phyloP scores from a whole-genome alignment of 2,113 vertebrate species.

The Etheostoma cragini region DNA sequence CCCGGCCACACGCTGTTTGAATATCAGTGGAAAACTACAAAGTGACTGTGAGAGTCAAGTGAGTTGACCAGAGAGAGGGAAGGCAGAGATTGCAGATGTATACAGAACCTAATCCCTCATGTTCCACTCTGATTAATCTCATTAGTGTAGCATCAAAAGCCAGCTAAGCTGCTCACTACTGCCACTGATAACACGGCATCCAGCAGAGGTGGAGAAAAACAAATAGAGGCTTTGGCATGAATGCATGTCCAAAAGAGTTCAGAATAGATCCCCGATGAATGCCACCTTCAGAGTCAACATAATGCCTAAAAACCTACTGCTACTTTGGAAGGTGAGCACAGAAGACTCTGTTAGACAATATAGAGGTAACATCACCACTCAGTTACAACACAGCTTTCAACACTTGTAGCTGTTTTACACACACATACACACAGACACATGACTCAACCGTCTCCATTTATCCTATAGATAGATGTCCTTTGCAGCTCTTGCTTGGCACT shows the following conservation, averaged over 20 bases:
- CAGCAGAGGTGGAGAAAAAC: slow-evolving; percentile 52
- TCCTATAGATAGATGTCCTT: neutral
- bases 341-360: neutral
- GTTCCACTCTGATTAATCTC: slow-evolving; percentile 70
- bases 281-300: neutral
- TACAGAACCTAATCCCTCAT: slow-evolving; percentile 39
- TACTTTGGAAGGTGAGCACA: neutral
- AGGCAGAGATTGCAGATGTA: slow-evolving; percentile 31
- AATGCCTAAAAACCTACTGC: neutral
- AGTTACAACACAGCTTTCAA: slow-evolving; percentile 34
- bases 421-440: neutral
- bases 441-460: slow-evolving; percentile 10
- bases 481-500: neutral
- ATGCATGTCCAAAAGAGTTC: neutral
- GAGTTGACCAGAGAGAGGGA: slow-evolving; percentile 1
- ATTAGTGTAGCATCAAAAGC: slow-evolving; percentile 68
- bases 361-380: neutral
- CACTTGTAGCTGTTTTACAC: slow-evolving; percentile 19
- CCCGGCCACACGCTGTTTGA: slow-evolving; percentile 12
- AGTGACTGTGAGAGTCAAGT: neutral
- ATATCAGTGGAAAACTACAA: slow-evolving; percentile 22
- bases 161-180: slow-evolving; percentile 58
- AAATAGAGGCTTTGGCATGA: slow-evolving; percentile 11
- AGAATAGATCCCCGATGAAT: neutral
- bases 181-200: slow-evolving; percentile 58